Evolutionary conservation across 1,140 invertebrate genomes (phyloP), one percentile per base, ranked within the genome.

Genomic region (Penaeus chinensis): DNA sequence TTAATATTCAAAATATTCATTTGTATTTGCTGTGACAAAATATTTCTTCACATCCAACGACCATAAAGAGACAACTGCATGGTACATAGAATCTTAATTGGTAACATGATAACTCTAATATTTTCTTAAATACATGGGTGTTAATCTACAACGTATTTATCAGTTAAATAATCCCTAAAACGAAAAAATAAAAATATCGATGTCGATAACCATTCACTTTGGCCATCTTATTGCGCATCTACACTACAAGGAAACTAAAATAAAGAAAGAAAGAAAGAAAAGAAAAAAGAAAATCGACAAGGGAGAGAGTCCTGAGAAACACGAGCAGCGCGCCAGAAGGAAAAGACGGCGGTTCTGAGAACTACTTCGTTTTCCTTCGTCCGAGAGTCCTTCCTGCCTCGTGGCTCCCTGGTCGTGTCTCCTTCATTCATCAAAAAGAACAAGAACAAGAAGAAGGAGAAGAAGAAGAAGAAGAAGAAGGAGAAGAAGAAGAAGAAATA

Each of bases 1-100:
- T 87, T 66, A 77, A 77, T 87, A 87, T 87, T 87, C 86, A 87
- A 87, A 87, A 87, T 87, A 87, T 87, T 27, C 54, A 82, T 87
- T 87, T 87, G 86, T 87, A 87, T 87, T 87, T 87, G 86, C 86
- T 87, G 86, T 87, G 86, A 87, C 42, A 87, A 87, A 87, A 87
- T 87, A 87, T 86, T 78, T 63, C 63, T 63, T 61, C 27, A 69
- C 79, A 54, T 77, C 47, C 76, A 87, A 77, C 86, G 82, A 74
- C 24, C 42, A 74, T 37, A 37, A 19, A 74, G 27, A 74, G 24
- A 74, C 71, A 74, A 13, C 27, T 37, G 42, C 42, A 74, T 24
- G n/a, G 27, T 32, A 74, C 27, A 24, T 74, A 8, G 20, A 74
- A 19, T 32, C 42, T 27, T 32, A 27, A 74, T 4, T 32, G 16